phyloP scores from a whole-genome alignment of 2,797 vertebrate genomes.

The Nannoperca australis region DNA sequence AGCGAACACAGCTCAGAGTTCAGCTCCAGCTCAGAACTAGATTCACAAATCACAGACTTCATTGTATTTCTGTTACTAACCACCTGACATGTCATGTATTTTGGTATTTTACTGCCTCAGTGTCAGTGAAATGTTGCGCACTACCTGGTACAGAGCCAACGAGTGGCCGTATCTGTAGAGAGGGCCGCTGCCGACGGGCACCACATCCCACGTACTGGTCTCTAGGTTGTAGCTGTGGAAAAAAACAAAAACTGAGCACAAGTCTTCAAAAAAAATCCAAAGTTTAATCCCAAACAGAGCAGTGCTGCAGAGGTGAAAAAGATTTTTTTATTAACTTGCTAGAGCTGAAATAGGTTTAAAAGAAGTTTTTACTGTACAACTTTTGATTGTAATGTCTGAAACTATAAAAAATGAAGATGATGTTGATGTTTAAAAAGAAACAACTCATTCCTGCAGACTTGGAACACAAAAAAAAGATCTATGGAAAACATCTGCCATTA shows the following conservation, averaged over 20 bases:
- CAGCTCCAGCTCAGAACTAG: too few relatives aligned
- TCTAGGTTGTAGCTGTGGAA: conserved; percentile 90
- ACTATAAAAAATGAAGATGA: too few relatives aligned
- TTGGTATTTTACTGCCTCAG: not conserved
- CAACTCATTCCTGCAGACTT: too few relatives aligned
- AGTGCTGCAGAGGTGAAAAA: not conserved
- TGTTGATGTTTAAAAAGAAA: too few relatives aligned
- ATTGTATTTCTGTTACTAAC: not conserved
- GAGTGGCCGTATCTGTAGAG: conserved; percentile 92
- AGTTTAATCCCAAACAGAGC: not conserved
- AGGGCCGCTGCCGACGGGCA: conserved; percentile 86
- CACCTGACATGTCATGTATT: not conserved
- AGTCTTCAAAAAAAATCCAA: not conserved
- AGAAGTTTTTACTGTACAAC: too few relatives aligned
- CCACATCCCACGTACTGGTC: conserved; percentile 90
- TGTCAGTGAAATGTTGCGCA: not conserved
- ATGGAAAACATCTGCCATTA: too few relatives aligned
- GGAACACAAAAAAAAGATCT: too few relatives aligned
- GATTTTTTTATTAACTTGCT: too few relatives aligned
- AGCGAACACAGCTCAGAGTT: too few relatives aligned
- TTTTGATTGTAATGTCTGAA: too few relatives aligned
- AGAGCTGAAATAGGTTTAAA: too few relatives aligned
- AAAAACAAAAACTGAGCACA: not conserved
- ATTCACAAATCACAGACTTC: not conserved
- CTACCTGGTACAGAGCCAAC: conserved; percentile 90